Base-by-base conservation (phyloP, 2,888 invertebrate genomes). In the Luffia ferchaultella region DNA sequence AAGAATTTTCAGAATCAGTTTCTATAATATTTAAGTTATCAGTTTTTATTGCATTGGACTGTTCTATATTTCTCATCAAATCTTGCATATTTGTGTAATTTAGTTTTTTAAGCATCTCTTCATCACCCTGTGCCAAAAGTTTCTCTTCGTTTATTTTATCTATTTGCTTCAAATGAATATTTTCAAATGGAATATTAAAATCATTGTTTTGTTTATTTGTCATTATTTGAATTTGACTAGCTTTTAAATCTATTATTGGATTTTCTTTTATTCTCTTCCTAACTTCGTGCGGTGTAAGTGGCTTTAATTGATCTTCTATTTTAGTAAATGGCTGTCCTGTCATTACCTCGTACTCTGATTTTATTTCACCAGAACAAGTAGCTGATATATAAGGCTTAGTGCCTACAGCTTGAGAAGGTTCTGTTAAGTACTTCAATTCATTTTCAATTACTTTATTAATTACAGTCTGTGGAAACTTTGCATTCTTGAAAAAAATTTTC, bases 291-390 rank as follows among this genome's bases (percentile, higher is more conserved):
- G 48, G 46, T 1, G 68, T 62, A 15, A 78, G 57, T 7, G 78
- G 80, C 50, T 62, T 71, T 20, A 41, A 17, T n/a, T 64, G 60
- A 47, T 76, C 74, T 44, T 68, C 70, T 43, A 80, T 56, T 49
- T 68, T 57, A 3, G 77, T 77, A 55, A 83, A 83, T 1, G 83
- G 83, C 54, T 83, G 83, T 1, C 82, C 82, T 42, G 74, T 68
- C 82, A 83, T 78, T 2, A 83, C 76, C 57, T 82, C 82, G 54
- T 74, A 75, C 53, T 82, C 82, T 0, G 78, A 68, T 57, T 70
- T 74, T 1, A 74, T 57, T 54, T 68, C 65, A 1, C 74, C 76
- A 15, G 68, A 54, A 18, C 55, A 57, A 1, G 75, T 74, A n/a
- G 82, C 74, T 16, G 71, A 63, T 55, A 83, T 82, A 45, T 82